phyloP scores from a whole-genome alignment of 35 echinoderm and acorn worm species.

The Chiridota heheva region DNA sequence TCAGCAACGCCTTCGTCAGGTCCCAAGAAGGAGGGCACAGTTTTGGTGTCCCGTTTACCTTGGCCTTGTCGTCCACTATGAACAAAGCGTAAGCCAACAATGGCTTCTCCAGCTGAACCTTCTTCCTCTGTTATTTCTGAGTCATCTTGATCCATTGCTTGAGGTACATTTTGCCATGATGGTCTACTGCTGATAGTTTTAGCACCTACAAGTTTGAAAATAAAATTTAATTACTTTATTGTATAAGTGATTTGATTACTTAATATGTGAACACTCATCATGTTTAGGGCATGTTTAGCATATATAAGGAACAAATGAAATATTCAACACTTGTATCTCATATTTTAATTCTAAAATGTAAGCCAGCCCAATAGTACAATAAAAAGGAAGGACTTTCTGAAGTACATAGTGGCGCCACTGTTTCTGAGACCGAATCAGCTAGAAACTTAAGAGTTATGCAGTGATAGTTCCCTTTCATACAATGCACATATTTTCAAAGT shows the following conservation, averaged over 20 bases:
- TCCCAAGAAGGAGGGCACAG: conserved; percentile 55
- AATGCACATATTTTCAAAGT: too few relatives aligned
- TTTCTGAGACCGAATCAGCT: too few relatives aligned
- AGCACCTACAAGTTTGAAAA: conserved; percentile 33
- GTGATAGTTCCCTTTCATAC: too few relatives aligned
- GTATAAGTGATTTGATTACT: neutral
- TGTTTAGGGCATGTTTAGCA: too few relatives aligned
- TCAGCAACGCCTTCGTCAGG: conserved; percentile 66
- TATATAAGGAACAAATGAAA: too few relatives aligned
- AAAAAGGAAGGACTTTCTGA: too few relatives aligned
- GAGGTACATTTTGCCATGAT: conserved; percentile 56
- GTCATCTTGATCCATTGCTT: neutral
- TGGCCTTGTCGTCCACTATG: neutral
- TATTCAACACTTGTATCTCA: too few relatives aligned
- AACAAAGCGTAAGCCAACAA: conserved; percentile 61
- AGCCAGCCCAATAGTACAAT: too few relatives aligned
- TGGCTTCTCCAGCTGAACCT: conserved; percentile 47
- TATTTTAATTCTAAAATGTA: too few relatives aligned
- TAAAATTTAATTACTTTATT: neutral
- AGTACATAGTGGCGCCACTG: too few relatives aligned
- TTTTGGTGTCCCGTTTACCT: conserved; percentile 8
- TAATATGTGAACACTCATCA: neutral
- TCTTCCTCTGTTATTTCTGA: conserved; percentile 21
- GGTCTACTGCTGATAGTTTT: conserved; percentile 80
- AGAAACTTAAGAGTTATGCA: too few relatives aligned